Conservation (phyloP, 1,140 invertebrate genomes). For the Meloidogyne hapla region DNA sequence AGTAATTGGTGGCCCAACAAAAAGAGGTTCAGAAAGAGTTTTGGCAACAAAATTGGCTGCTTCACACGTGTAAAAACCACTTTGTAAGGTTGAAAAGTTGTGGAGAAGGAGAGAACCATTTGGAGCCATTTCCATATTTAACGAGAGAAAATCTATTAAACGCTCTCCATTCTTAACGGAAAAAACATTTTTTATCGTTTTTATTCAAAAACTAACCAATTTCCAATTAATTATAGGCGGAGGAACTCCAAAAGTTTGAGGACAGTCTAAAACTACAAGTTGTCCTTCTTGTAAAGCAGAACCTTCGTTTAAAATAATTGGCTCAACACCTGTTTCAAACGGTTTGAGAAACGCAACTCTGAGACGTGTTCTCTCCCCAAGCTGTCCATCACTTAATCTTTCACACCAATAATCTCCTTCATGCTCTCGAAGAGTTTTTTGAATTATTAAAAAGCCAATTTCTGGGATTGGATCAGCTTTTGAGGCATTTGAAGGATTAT, state of each 20-base stretch:
- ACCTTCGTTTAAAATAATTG: neutral
- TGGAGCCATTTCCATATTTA: slow-evolving; percentile 24
- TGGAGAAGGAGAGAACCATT: slow-evolving; percentile 26
- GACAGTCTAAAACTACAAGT: slow-evolving; percentile 11
- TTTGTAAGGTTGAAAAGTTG: slow-evolving; percentile 23
- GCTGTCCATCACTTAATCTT: slow-evolving; percentile 8
- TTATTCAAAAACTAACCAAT: neutral
- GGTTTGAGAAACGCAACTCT: slow-evolving; percentile 18
- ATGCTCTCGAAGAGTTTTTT: slow-evolving; percentile 9
- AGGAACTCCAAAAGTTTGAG: slow-evolving; percentile 1
- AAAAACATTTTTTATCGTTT: neutral
- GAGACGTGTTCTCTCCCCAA: slow-evolving; percentile 15
- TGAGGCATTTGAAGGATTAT: neutral
- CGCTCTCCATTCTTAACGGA: slow-evolving; percentile 15
- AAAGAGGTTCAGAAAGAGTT: slow-evolving; percentile 8
- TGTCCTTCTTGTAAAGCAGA: neutral
- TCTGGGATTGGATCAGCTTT: slow-evolving; percentile 16
- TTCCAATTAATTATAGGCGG: slow-evolving; percentile 24
- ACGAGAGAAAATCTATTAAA: slow-evolving; percentile 13
- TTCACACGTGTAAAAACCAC: slow-evolving; percentile 23
- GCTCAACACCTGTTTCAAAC: neutral
- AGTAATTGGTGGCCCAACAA: slow-evolving; percentile 1
- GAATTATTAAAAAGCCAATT: slow-evolving; percentile 25
- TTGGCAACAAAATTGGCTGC: slow-evolving; percentile 18
- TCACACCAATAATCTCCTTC: slow-evolving; percentile 31